Conservation (phyloP, 2,113 vertebrate species). For the Steatornis caripensis region DNA sequence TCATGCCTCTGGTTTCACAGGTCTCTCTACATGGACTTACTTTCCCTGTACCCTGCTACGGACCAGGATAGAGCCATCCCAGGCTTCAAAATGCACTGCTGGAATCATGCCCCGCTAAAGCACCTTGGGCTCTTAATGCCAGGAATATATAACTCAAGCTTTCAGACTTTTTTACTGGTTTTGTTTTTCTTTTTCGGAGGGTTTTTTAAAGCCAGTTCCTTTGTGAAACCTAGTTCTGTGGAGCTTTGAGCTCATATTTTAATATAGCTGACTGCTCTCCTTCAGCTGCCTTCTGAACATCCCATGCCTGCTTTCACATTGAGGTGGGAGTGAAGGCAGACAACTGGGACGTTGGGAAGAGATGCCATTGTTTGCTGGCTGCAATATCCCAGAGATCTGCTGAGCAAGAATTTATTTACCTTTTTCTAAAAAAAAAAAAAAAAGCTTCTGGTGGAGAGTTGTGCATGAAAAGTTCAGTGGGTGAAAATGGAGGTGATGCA, state of each 20-base stretch:
- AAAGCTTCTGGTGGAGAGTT: neutral
- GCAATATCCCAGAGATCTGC: neutral
- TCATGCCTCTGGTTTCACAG: neutral
- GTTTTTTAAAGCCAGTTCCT: neutral
- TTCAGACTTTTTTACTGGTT: neutral
- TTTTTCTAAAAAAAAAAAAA: too few relatives aligned
- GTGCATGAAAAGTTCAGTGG: neutral
- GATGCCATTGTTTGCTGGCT: neutral
- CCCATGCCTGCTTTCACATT: neutral
- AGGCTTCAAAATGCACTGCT: neutral
- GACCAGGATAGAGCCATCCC: neutral
- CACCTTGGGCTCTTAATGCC: neutral
- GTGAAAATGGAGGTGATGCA: neutral
- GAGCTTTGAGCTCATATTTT: neutral
- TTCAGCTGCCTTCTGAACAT: neutral
- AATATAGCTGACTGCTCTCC: neutral
- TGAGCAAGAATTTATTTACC: neutral
- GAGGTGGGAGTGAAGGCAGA: neutral
- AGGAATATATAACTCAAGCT: neutral
- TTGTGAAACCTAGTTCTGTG: neutral
- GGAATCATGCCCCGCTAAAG: neutral
- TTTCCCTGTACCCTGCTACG: neutral
- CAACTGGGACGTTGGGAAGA: neutral
- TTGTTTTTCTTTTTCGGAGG: accelerated
- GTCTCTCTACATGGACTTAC: neutral